Percentiles rank a stretch among this genome's conserved stretches.
phyloP scores from a whole-genome alignment of 1,140 invertebrate genomes.

The Orius insidiosus region DNA sequence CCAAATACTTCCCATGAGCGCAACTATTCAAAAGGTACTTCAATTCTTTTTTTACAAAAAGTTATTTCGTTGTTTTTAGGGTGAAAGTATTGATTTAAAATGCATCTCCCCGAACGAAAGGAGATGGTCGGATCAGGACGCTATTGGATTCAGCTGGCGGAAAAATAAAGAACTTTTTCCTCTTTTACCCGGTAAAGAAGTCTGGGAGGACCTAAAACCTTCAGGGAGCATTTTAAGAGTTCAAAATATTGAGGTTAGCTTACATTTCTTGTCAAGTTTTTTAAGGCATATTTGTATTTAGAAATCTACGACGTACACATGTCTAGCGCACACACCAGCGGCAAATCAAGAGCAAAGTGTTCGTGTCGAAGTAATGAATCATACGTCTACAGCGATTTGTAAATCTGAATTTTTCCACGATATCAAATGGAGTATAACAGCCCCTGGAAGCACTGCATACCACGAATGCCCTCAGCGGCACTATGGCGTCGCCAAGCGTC shows the following conservation, averaged over 20 bases:
- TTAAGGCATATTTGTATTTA: too few species aligned
- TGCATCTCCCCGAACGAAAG: constrained; percentile 39
- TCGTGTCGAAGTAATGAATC: constrained; percentile 41
- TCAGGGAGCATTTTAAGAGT: constrained; percentile 17
- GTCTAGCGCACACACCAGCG: constrained; percentile 25
- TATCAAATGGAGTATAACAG: constrained; percentile 3
- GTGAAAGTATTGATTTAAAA: constrained; percentile 43
- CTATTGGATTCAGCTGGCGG: constrained; percentile 60
- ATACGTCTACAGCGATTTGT: constrained; percentile 36
- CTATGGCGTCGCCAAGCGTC: constrained; percentile 16
- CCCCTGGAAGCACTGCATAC: constrained; percentile 2
- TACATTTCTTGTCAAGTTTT: too few species aligned
- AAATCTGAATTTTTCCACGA: constrained; percentile 16
- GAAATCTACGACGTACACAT: constrained; percentile 44
- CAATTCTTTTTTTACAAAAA: too few species aligned
- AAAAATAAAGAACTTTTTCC: constrained; percentile 52
- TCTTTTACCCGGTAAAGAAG: constrained; percentile 45
- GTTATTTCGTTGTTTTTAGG: constrained; percentile 27
- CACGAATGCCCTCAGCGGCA: constrained; percentile 9
- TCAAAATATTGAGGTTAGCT: constrained; percentile 18
- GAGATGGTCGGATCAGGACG: constrained; percentile 33
- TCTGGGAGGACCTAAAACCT: constrained; percentile 46
- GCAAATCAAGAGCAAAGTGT: constrained; percentile 26
- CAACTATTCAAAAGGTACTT: constrained; percentile 52
- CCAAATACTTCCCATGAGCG: constrained; percentile 49